Conservation (phyloP, 2,113 vertebrate species). For the Engystomops pustulosus region DNA sequence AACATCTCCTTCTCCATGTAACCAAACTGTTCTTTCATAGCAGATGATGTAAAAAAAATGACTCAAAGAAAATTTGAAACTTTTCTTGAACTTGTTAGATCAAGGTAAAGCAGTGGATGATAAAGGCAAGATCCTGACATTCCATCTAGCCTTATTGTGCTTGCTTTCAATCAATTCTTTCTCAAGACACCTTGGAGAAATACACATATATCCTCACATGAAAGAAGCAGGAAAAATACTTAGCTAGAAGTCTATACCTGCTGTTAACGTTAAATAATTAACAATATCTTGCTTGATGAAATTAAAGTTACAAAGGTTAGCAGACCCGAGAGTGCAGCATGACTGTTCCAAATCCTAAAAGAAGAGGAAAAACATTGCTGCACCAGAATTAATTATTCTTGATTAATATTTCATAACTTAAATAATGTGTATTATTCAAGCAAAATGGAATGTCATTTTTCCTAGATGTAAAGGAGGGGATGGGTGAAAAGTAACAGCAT, state of each 20-base stretch:
- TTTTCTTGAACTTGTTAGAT: no score
- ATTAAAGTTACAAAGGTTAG: constrained; percentile 65
- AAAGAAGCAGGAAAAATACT: constrained; percentile 62
- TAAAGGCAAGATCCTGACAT: constrained; percentile 1
- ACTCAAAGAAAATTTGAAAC: no score
- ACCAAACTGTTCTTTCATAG: no score
- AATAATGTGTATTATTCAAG: constrained; percentile 82
- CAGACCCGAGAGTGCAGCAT: constrained; percentile 67
- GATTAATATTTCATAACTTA: constrained; percentile 84
- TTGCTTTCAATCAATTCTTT: not conserved
- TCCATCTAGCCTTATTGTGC: not conserved
- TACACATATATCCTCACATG: constrained; percentile 52
- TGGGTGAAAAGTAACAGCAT: constrained; percentile 67
- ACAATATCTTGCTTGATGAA: constrained; percentile 68
- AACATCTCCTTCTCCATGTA: no score
- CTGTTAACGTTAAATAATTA: constrained; percentile 72
- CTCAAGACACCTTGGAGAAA: not conserved
- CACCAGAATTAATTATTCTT: constrained; percentile 74
- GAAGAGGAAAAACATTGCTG: constrained; percentile 68
- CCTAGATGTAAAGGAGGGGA: constrained; percentile 62
- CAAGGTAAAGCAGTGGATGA: no score
- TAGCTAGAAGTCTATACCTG: constrained; percentile 66
- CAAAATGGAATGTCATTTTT: constrained; percentile 81
- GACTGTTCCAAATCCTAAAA: constrained; percentile 67
- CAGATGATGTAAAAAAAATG: no score